These are phyloP conservation scores for Ameiurus melas DNA, from an alignment of 2,113 vertebrate genomes.

Conservation along the genomic window DNA sequence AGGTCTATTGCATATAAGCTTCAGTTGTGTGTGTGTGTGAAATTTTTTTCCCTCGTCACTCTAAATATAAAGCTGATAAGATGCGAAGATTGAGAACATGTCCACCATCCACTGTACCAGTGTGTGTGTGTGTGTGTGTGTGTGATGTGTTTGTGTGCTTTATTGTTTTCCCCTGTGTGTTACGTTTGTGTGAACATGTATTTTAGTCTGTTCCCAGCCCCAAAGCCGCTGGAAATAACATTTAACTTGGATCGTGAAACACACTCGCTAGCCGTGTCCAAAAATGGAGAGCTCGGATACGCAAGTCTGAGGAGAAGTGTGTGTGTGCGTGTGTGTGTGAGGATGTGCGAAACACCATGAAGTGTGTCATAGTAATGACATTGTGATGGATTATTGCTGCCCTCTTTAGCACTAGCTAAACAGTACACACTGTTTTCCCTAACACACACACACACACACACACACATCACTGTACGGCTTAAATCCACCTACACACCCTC, in stretches of 20 bases:
- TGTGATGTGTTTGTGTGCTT: slow-evolving; percentile 22
- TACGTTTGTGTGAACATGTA: slow-evolving; percentile 49
- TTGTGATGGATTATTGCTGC: slow-evolving; percentile 2
- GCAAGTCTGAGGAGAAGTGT: background rate
- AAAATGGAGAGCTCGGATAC: slow-evolving; percentile 47
- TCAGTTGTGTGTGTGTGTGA: slow-evolving; percentile 43
- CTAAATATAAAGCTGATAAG: slow-evolving; percentile 75
- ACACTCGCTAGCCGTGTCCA: slow-evolving; percentile 48
- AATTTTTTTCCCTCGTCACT: slow-evolving; percentile 47
- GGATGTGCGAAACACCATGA: background rate
- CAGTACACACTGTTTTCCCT: background rate
- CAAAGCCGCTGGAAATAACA: slow-evolving; percentile 66
- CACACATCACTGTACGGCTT: background rate
- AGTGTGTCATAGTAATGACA: background rate
- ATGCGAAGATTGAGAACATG: slow-evolving; percentile 59
- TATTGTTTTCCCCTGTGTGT: slow-evolving; percentile 31
- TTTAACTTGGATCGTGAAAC: slow-evolving; percentile 66
- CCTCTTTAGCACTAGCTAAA: background rate
- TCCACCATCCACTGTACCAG: slow-evolving; percentile 45
- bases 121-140: slow-evolving; percentile 28
- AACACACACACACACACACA: background rate
- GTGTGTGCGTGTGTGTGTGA: background rate
- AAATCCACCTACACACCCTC: background rate
- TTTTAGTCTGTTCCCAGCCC: slow-evolving; percentile 55
- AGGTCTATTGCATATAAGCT: background rate